A percentile compares a stretch with the other conserved stretches of the same genome.
Conservation (phyloP, 2,113 vertebrate genomes). For the Bombycilla garrulus region DNA sequence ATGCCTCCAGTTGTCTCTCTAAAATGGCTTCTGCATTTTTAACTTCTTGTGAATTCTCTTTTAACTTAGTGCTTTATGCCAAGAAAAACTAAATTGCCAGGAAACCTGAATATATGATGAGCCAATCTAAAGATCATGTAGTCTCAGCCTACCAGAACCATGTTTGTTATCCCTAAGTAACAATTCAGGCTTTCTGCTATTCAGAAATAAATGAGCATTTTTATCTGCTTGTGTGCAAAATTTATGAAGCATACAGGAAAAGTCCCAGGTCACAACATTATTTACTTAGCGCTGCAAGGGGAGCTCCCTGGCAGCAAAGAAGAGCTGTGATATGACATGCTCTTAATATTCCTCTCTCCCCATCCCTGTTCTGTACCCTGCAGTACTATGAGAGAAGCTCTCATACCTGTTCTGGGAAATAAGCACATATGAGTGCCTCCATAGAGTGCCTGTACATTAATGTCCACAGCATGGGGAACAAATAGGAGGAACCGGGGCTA, state of each 20-base stretch:
- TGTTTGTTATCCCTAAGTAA: neutral
- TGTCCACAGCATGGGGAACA: neutral
- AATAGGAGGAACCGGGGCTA: neutral
- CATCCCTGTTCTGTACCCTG: neutral
- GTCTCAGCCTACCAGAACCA: neutral
- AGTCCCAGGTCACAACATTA: neutral
- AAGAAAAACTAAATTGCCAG: neutral
- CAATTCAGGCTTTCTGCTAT: neutral
- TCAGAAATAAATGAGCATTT: conserved; percentile 11
- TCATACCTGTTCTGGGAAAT: neutral
- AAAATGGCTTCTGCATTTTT: neutral
- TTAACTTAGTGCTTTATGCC: neutral
- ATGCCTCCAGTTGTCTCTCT: neutral
- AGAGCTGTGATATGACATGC: neutral
- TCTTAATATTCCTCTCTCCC: neutral
- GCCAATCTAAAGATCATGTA: neutral
- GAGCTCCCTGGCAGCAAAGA: neutral
- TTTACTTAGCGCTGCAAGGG: neutral
- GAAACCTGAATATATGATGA: neutral
- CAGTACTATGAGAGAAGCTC: neutral
- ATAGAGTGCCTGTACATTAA: neutral
- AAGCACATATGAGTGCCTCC: neutral
- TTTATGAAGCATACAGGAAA: neutral
- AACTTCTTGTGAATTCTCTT: neutral
- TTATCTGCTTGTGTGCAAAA: conserved; percentile 8